phyloP scores from a whole-genome alignment of 2,797 vertebrate species.

The Clarias platycephalus region DNA sequence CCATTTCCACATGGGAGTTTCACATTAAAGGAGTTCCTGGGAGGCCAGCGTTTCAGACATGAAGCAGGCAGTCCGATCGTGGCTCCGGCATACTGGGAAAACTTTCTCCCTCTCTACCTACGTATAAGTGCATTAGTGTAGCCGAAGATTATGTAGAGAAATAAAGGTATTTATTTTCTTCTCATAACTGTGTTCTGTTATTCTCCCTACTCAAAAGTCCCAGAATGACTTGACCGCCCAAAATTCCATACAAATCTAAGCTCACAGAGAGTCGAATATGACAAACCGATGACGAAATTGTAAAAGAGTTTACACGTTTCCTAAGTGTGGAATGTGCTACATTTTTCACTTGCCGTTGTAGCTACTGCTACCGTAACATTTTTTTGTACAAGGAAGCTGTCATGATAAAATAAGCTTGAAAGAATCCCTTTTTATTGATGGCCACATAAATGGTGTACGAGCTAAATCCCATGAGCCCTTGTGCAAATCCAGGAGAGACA shows the following conservation, averaged over 20 bases:
- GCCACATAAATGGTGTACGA: not conserved
- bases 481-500: not conserved
- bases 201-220: too few relatives aligned
- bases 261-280: not conserved
- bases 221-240: too few relatives aligned
- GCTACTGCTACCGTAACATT: not conserved
- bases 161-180: too few relatives aligned
- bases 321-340: not conserved
- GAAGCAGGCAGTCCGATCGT: too few relatives aligned
- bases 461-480: not conserved
- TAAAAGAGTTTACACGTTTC: not conserved
- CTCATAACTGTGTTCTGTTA: too few relatives aligned
- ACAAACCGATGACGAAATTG: not conserved
- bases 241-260: not conserved
- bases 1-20: too few relatives aligned
- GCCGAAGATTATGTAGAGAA: too few relatives aligned
- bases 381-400: not conserved
- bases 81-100: too few relatives aligned
- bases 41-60: too few relatives aligned
- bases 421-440: not conserved
- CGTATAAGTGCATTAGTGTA: too few relatives aligned
- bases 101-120: too few relatives aligned
- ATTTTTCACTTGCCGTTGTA: not conserved
- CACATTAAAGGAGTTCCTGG: too few relatives aligned
- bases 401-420: not conserved